Evolutionary conservation across 2,113 vertebrate species (phyloP).

Genomic region (Gallinago media): DNA sequence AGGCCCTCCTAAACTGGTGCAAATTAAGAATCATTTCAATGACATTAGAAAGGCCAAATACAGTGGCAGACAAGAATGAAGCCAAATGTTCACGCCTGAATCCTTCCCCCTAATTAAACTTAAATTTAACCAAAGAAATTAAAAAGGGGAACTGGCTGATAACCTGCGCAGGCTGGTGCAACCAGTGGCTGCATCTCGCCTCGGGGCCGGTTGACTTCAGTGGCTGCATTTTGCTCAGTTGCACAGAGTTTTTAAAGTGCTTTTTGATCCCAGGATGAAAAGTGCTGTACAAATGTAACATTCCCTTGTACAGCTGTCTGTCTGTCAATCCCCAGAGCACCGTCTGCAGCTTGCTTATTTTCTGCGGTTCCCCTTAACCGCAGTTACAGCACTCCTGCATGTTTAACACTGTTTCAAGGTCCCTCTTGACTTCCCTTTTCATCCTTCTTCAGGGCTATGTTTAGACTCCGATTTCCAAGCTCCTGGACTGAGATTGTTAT

Average conservation of each 20-base stretch:
- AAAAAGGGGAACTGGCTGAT: fast-evolving
- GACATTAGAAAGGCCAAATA: not conserved
- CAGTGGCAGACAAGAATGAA: not conserved
- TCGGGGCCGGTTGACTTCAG: not conserved
- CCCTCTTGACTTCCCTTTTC: not conserved
- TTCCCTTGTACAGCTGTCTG: not conserved
- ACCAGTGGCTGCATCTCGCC: not conserved
- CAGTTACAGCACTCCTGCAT: not conserved
- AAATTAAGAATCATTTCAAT: not conserved
- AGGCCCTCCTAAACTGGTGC: not conserved
- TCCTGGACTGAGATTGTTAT: not conserved
- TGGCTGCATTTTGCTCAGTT: conserved; percentile 13
- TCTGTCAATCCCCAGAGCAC: not conserved
- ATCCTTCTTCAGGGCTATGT: conserved; percentile 15
- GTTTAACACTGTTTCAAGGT: conserved; percentile 9
- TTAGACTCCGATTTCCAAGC: conserved; percentile 24
- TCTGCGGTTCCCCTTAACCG: not conserved
- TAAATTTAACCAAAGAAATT: not conserved
- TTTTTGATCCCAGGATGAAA: conserved; percentile 33
- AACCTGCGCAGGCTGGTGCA: fast-evolving
- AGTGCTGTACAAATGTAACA: not conserved
- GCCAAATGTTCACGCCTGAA: not conserved
- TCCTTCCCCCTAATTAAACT: not conserved
- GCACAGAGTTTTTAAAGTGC: not conserved
- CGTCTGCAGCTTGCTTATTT: not conserved